These are phyloP conservation scores for Eira barbara DNA, from an alignment of 2,113 vertebrate species.

Conservation along the genomic window DNA sequence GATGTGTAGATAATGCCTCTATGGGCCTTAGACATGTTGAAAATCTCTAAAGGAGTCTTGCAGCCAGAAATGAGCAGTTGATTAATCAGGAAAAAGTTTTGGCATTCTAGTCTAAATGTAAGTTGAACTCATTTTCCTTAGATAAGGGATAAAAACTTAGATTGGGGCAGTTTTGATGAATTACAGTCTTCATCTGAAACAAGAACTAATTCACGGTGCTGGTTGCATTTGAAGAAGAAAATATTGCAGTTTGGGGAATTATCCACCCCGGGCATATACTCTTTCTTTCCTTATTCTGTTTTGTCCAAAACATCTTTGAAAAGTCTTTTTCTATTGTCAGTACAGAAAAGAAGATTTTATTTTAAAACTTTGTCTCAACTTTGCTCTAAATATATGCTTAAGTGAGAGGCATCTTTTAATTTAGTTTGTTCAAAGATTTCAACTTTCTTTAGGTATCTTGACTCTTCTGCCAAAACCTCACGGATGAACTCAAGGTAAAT, in stretches of 20 bases:
- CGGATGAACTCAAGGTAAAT: background rate
- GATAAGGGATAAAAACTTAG: background rate
- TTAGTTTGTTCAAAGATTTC: background rate
- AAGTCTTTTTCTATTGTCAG: background rate
- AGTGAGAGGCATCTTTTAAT: background rate
- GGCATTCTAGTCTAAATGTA: background rate
- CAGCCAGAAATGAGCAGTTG: background rate
- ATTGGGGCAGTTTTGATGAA: background rate
- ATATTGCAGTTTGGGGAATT: background rate
- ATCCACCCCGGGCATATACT: background rate
- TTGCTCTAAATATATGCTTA: background rate
- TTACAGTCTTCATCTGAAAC: background rate
- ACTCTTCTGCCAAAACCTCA: background rate
- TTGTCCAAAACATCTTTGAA: background rate
- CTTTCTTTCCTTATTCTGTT: slow-evolving; percentile 19
- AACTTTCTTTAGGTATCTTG: background rate
- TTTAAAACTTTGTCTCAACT: slow-evolving; percentile 16
- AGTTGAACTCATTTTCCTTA: background rate
- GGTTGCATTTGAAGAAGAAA: background rate
- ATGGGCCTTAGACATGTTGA: background rate
- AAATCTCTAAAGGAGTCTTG: background rate
- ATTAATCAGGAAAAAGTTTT: slow-evolving; percentile 1
- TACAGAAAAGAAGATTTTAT: background rate
- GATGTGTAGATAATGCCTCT: background rate
- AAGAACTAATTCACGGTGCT: background rate